Base-by-base conservation (phyloP, 1,140 invertebrate genomes). In the Helicorthomorpha holstii region DNA sequence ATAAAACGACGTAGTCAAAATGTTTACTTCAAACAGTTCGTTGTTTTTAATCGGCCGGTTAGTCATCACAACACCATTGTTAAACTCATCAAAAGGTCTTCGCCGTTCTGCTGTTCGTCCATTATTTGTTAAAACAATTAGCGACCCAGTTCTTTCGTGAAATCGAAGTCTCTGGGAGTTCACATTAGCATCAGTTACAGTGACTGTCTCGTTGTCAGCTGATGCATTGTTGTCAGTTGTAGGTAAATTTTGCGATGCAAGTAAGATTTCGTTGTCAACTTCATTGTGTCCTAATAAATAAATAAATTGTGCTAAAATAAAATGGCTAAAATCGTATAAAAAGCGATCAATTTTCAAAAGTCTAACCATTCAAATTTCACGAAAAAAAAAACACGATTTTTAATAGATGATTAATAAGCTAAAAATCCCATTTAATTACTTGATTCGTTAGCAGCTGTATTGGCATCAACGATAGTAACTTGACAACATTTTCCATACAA, bases 401-500 rank as follows among this genome's bases (percentile, higher is more conserved):
- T n/a, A n/a, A n/a, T n/a, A n/a, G n/a, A n/a, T n/a, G n/a, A n/a
- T n/a, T n/a, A n/a, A n/a, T n/a, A n/a, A n/a, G n/a, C n/a, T n/a
- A n/a, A n/a, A n/a, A n/a, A n/a, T n/a, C n/a, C n/a, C n/a, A n/a
- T n/a, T n/a, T n/a, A n/a, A n/a, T n/a, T n/a, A n/a, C n/a, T n/a
- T n/a, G n/a, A n/a, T 45, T 53, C 51, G 57, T 55, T 53, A 23
- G 56, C 57, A 19, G 42, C 47, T 29, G 46, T 46, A 34, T 25
- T n/a, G 12, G 41, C 54, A 27, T 69, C 63, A 60, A 60, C 65
- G 14, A 73, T 60, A 4, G 71, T 81, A 10, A 94, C 81, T 73
- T 93, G 88, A 4, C 86, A 81, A 70, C 88, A 93, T 66, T 91
- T 89, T 1, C 88, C 89, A 67, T 91, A 94, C 62, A 96, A 72